Percentiles rank a stretch among this genome's conserved stretches.
Conservation (phyloP, 2,113 vertebrate genomes). For the Catharus fuscescens region DNA sequence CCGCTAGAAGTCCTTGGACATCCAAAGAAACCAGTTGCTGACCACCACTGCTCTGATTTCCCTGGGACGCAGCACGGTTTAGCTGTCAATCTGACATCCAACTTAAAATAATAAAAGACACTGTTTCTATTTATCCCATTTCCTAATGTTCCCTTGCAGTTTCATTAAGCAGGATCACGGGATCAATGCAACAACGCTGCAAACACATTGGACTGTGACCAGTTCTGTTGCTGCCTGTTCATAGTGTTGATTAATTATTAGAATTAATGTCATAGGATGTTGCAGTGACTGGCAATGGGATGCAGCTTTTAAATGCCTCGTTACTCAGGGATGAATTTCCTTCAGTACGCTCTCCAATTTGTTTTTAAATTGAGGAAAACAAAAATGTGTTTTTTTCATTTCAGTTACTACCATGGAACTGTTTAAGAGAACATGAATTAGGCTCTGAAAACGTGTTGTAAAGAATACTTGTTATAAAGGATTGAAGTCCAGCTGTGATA, state of each 20-base stretch:
- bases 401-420: not conserved
- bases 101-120: conserved; percentile 69
- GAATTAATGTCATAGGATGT: not conserved
- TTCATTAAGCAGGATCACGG: conserved; percentile 46
- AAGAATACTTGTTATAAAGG: not conserved
- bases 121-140: conserved; percentile 67
- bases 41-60: conserved; percentile 1
- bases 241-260: not conserved
- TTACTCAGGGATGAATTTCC: conserved; percentile 72
- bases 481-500: not conserved
- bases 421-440: not conserved
- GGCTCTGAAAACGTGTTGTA: not conserved
- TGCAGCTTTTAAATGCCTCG: conserved; percentile 13
- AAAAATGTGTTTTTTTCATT: not conserved
- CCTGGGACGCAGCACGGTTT: conserved; percentile 27
- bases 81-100: conserved; percentile 32
- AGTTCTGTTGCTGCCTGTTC: conserved; percentile 26
- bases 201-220: not conserved
- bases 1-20: not conserved
- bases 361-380: not conserved
- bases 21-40: conserved; percentile 39
- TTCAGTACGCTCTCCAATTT: not conserved
- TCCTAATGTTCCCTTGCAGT: conserved; percentile 43
- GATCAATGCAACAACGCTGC: conserved; percentile 3
- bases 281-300: not conserved